Evolutionary conservation across 2,113 vertebrate genomes (phyloP).

Genomic region (Apaloderma vittatum): DNA sequence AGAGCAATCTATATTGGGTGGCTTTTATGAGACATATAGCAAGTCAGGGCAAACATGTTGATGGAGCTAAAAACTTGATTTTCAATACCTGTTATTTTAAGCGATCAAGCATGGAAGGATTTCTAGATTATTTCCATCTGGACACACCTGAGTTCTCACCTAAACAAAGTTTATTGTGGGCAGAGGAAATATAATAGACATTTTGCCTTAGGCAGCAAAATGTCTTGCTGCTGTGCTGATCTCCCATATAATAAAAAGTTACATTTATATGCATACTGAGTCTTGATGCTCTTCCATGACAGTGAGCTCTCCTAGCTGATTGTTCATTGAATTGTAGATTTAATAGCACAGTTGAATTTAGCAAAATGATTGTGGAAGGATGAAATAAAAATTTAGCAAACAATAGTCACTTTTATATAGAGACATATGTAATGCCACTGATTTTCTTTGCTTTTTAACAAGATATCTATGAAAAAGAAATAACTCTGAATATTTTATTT

Average conservation of each 20-base stretch:
- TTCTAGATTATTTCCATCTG: background rate
- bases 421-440: background rate
- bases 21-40: background rate
- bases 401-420: background rate
- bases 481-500: slow-evolving; percentile 33
- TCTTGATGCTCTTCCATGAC: background rate
- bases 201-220: background rate
- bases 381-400: background rate
- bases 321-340: slow-evolving; percentile 39
- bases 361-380: background rate
- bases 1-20: background rate
- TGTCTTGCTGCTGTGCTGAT: background rate
- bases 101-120: background rate
- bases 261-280: background rate
- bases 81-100: background rate
- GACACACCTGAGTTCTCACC: background rate
- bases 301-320: background rate
- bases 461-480: background rate
- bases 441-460: slow-evolving; percentile 22
- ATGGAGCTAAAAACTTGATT: background rate
- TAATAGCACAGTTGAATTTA: background rate
- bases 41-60: background rate
- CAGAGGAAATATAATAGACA: background rate
- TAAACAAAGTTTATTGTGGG: background rate
- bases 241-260: background rate